Percentiles rank a stretch among this genome's conserved stretches.
Evolutionary conservation across 2,888 invertebrate species (phyloP).

Genomic region (Sphinx pinastri): DNA sequence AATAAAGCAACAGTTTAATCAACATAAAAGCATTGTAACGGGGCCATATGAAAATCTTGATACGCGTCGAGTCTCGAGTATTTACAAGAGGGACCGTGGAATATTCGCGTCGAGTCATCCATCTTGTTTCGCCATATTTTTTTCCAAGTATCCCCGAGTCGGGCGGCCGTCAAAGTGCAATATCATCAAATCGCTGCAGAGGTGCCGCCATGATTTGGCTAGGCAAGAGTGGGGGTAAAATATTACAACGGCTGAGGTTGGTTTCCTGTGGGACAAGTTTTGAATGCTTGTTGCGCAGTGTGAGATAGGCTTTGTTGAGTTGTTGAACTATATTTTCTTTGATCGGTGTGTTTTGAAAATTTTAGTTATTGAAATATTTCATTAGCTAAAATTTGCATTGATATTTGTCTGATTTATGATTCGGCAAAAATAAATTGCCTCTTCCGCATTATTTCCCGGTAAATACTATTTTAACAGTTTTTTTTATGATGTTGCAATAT

Average conservation of each 20-base stretch:
- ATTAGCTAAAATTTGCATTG: background rate
- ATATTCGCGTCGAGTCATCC: slow-evolving; percentile 53
- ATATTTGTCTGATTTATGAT: no score
- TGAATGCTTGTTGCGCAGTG: slow-evolving; percentile 34
- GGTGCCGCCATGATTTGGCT: slow-evolving; percentile 79
- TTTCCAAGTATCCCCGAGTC: slow-evolving; percentile 53
- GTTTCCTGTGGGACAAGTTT: slow-evolving; percentile 42
- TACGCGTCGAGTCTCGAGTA: slow-evolving; percentile 21
- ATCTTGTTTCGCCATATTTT: slow-evolving; percentile 69
- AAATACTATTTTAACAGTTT: no score
- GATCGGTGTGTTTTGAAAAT: background rate
- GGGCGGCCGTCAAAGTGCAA: slow-evolving; percentile 78
- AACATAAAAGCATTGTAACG: slow-evolving; percentile 53
- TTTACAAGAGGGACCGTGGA: slow-evolving; percentile 24
- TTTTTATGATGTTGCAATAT: no score
- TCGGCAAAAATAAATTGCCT: no score
- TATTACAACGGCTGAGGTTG: slow-evolving; percentile 77
- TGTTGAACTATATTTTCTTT: background rate
- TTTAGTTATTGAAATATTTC: background rate
- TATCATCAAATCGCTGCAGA: slow-evolving; percentile 83
- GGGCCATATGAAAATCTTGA: slow-evolving; percentile 31
- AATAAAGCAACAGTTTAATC: slow-evolving; percentile 54
- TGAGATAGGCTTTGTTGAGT: slow-evolving; percentile 38
- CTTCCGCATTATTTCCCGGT: no score
- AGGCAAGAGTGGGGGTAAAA: slow-evolving; percentile 69